Evolutionary conservation across 2,797 vertebrate genomes (phyloP), one percentile per base, ranked within the genome.

Genomic region (Cottoperca gobio): DNA sequence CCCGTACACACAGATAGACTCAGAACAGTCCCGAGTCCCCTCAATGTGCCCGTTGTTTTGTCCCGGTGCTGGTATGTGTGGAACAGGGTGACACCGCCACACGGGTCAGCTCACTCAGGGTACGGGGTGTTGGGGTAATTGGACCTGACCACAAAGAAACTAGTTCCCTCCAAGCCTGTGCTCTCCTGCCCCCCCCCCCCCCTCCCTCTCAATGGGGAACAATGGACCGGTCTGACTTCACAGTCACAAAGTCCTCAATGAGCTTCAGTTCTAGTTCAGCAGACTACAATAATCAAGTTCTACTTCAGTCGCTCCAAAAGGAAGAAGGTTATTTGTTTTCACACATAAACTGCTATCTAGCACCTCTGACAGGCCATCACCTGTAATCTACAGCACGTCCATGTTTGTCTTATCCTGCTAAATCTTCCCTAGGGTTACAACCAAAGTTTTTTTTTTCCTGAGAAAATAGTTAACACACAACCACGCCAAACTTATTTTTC

Each of bases 21-120:
- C 68, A 31, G 61, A 74, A 26, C 39, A 33, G 74, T 23, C 63
- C 67, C 7, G 17, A 19, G 68, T 49, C 70, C 74, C 42, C 58
- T 94, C 90, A 93, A 90, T 94, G 91, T 85, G 68, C 31, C 81
- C 61, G 79, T 94, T 93, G 93, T 93, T 89, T 85, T 66, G 83
- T 78, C 45, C 66, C 35, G 64, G 82, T 75, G 78, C 79, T 89
- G 88, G 81, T 85, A 84, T 93, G 89, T 90, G 78, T 80, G 85
- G 87, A 79, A 81, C 90, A 66, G 81, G 60, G 85, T 90, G 88
- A 91, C 90, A 89, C 81, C 31, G 76, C 67, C 49, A 52, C 78
- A 86, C 31, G 86, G 90, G 86, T 93, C 86, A 87, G 78, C 76
- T 84, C 88, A 74, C 82, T 69, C 77, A 16, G 59, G 73, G 83